Evolutionary conservation across 2,888 invertebrate genomes (phyloP).

Genomic region (Dilophus febrilis): DNA sequence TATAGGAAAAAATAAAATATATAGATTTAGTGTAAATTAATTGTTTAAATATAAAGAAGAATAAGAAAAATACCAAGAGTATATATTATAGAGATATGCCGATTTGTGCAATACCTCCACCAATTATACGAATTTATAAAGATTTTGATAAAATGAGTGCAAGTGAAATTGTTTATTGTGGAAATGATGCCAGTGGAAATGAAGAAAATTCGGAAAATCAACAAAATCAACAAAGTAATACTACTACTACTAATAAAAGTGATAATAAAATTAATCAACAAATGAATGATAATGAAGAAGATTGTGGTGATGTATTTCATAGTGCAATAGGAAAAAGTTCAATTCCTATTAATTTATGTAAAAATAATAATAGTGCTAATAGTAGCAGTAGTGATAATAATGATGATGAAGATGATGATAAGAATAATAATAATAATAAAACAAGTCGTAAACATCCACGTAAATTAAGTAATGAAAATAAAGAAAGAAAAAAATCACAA

Average conservation of each 20-base stretch:
- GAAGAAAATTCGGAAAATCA: not conserved
- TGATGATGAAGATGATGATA: constrained; percentile 1
- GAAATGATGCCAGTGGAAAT: constrained; percentile 11
- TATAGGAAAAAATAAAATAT: too few relatives aligned
- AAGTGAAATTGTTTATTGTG: constrained; percentile 29
- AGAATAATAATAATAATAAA: constrained; percentile 4
- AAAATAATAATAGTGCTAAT: not conserved
- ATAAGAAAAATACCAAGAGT: constrained; percentile 1
- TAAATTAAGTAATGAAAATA: constrained; percentile 10
- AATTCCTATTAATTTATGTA: not conserved
- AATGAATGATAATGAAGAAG: not conserved
- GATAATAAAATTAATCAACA: constrained; percentile 17
- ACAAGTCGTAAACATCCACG: constrained; percentile 1
- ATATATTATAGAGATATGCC: constrained; percentile 18
- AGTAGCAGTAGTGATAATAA: constrained; percentile 8
- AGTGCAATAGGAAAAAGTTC: not conserved
- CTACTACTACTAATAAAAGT: constrained; percentile 24
- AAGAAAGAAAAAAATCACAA: constrained; percentile 17
- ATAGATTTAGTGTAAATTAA: too few relatives aligned
- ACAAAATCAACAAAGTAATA: constrained; percentile 20
- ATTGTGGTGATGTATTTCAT: not conserved
- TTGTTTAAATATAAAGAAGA: too few relatives aligned
- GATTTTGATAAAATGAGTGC: constrained; percentile 32
- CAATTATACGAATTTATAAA: constrained; percentile 28
- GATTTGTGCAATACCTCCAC: constrained; percentile 19